phyloP scores from a whole-genome alignment of 2,797 vertebrate species.

The Eulemur rubriventer region DNA sequence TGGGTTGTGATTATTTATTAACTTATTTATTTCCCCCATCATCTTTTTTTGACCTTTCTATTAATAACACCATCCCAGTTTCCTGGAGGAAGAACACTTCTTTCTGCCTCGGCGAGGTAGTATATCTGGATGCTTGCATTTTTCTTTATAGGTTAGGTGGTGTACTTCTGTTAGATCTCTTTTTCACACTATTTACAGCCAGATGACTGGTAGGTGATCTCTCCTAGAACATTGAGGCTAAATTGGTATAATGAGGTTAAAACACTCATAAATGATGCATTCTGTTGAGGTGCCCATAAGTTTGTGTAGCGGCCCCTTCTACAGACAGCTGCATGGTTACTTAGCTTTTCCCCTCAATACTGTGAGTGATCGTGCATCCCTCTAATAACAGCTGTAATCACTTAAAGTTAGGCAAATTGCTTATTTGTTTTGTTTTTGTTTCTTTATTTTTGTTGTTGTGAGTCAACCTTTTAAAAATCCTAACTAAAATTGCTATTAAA shows the following conservation, averaged over 20 bases:
- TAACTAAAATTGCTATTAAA: neutral
- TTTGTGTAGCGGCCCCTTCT: neutral
- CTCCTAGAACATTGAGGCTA: accelerated
- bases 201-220: neutral
- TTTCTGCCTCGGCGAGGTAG: neutral
- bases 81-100: neutral
- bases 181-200: neutral
- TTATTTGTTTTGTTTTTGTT: neutral
- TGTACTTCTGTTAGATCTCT: neutral
- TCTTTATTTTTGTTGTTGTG: neutral
- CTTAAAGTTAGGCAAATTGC: neutral
- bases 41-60: neutral
- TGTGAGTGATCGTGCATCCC: neutral
- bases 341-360: neutral
- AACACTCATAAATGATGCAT: neutral
- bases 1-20: neutral
- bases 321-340: neutral
- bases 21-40: neutral
- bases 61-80: neutral
- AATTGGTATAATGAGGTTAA: neutral
- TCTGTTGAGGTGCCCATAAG: accelerated
- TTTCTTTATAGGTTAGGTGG: neutral
- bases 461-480: neutral
- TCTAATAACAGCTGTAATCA: neutral
- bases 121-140: neutral